A percentile compares a stretch with the other conserved stretches of the same genome.
phyloP scores from a whole-genome alignment of 2,797 vertebrate species.

The Bradypodion ventrale region DNA sequence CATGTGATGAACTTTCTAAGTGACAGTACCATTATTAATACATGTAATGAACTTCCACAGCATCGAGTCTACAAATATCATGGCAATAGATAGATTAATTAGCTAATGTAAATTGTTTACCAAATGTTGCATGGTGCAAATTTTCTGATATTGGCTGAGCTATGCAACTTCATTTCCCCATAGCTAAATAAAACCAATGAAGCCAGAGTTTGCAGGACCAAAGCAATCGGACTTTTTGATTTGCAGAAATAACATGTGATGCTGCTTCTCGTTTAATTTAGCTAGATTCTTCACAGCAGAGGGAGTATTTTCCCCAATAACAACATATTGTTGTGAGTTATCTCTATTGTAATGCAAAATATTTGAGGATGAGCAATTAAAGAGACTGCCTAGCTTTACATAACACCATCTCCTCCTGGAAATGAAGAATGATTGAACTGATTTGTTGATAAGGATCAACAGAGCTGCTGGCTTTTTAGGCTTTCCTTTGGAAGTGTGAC shows the following conservation, averaged over 20 bases:
- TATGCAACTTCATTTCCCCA: background rate
- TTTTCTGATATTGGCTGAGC: background rate
- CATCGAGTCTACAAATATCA: no score
- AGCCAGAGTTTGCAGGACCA: background rate
- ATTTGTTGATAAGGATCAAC: background rate
- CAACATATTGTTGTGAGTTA: no score
- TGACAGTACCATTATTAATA: background rate
- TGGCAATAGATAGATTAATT: no score
- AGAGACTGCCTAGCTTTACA: background rate
- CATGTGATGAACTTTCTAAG: no score
- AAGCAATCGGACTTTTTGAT: background rate
- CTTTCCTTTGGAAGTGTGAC: background rate
- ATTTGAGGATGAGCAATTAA: no score
- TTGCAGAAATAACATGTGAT: background rate
- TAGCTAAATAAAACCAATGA: background rate
- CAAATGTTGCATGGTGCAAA: no score
- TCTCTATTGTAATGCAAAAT: no score
- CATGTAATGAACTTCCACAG: no score
- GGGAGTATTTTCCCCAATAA: no score
- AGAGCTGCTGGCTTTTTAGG: background rate
- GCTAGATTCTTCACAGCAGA: background rate
- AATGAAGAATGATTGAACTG: background rate
- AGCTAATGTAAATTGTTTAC: no score
- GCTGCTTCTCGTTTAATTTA: background rate
- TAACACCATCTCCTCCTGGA: background rate